These are phyloP conservation scores for Microctonus aethiopoides DNA, from an alignment of 2,888 invertebrate genomes.

Conservation along the genomic window DNA sequence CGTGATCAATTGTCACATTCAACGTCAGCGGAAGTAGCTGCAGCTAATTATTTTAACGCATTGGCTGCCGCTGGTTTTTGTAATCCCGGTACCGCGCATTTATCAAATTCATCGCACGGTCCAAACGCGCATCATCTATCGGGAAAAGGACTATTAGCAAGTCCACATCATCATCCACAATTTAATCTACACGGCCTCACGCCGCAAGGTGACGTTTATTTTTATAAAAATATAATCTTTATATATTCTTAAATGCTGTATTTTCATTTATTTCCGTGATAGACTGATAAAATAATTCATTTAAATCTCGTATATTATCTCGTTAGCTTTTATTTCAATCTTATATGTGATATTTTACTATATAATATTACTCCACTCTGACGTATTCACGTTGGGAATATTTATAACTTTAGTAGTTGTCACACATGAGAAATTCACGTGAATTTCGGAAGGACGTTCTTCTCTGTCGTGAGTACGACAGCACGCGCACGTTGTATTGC, in stretches of 20 bases:
- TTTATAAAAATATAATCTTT: not conserved
- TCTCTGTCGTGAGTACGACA: not conserved
- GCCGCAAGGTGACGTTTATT: conserved; percentile 59
- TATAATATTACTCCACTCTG: not conserved
- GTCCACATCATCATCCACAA: conserved; percentile 63
- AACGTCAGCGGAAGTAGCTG: conserved; percentile 62
- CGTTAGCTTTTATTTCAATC: not conserved
- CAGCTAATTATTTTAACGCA: conserved; percentile 73
- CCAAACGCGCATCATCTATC: conserved; percentile 60
- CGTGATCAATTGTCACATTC: conserved; percentile 60
- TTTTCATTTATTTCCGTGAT: too few species aligned
- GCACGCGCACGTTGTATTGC: not conserved
- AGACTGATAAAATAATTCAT: too few species aligned
- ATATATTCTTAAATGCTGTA: too few species aligned
- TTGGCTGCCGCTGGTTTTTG: conserved; percentile 76
- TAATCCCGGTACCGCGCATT: conserved; percentile 68
- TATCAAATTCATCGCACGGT: conserved; percentile 72
- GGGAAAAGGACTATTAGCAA: conserved; percentile 57
- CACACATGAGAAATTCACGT: not conserved
- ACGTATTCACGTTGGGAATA: not conserved
- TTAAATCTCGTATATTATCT: too few species aligned
- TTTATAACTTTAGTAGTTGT: not conserved
- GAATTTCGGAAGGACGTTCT: not conserved
- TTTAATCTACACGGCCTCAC: conserved; percentile 62
- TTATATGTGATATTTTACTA: not conserved